Percentiles rank a stretch among this genome's conserved stretches.
Evolutionary conservation across 92 coral and sea anemone genomes (phyloP).

Genomic region (Meandrina meandrites): DNA sequence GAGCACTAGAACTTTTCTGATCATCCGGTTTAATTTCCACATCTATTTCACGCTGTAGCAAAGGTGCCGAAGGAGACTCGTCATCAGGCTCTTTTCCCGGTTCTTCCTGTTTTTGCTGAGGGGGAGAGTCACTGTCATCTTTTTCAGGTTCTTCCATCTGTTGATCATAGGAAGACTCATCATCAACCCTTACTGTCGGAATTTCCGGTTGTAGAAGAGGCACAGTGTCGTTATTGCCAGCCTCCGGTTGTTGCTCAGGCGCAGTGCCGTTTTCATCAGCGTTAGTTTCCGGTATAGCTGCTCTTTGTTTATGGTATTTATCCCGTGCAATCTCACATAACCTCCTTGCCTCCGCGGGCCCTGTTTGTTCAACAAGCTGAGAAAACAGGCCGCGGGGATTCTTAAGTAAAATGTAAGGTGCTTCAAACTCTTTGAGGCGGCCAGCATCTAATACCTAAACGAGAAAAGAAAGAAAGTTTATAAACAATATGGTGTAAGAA

Average conservation of each 20-base stretch:
- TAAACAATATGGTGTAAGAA: background rate
- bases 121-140: background rate
- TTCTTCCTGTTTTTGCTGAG: background rate
- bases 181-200: background rate
- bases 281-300: conserved; percentile 41
- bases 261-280: conserved; percentile 11
- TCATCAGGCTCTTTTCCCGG: background rate
- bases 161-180: background rate
- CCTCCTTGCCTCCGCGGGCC: conserved; percentile 66
- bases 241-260: conserved; percentile 1
- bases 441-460: conserved; percentile 88
- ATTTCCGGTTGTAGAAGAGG: background rate
- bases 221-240: background rate
- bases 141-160: background rate
- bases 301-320: conserved; percentile 42
- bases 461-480: conserved; percentile 58
- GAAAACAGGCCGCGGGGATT: conserved; percentile 65
- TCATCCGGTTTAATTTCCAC: background rate
- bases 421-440: conserved; percentile 74
- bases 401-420: conserved; percentile 67
- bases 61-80: background rate
- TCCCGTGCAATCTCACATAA: conserved; percentile 78
- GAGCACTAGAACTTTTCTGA: background rate
- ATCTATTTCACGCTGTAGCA: background rate
- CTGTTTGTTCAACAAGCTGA: conserved; percentile 84